A percentile compares a stretch with the other conserved stretches of the same genome.
These are phyloP conservation scores for Crocallis elinguaria DNA, from an alignment of 2,888 invertebrate genomes.

Conservation along the genomic window DNA sequence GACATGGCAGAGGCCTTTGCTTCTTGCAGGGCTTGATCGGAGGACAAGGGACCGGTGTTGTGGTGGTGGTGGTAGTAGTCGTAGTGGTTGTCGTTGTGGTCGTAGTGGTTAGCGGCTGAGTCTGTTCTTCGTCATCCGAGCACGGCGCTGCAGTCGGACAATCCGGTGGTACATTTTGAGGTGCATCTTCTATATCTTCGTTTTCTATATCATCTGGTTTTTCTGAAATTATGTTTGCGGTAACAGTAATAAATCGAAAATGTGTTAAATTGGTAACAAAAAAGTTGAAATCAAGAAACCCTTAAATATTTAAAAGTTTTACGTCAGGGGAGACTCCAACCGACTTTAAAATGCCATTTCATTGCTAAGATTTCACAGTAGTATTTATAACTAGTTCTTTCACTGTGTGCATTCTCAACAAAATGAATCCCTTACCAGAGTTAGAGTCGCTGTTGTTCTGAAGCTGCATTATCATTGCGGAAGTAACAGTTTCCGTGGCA, in stretches of 20 bases:
- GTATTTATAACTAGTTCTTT: no score
- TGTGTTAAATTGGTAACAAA: no score
- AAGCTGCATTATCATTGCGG: no score
- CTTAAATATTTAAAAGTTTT: no score
- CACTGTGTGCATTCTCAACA: no score
- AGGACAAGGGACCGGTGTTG: conserved; percentile 33
- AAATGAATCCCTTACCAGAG: no score
- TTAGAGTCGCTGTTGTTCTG: no score
- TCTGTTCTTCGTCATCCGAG: conserved; percentile 32
- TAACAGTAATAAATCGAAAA: no score
- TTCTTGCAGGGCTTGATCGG: conserved; percentile 16
- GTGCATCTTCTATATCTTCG: neutral
- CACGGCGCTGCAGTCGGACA: conserved; percentile 18
- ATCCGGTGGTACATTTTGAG: conserved; percentile 3
- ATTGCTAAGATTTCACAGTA: no score
- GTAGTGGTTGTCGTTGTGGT: conserved; percentile 32
- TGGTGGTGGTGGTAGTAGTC: conserved; percentile 13
- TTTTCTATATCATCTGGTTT: neutral
- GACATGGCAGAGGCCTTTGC: neutral
- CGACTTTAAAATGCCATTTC: no score
- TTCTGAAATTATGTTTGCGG: neutral
- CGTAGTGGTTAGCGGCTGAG: conserved; percentile 24
- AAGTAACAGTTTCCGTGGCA: neutral
- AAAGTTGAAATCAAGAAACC: no score
- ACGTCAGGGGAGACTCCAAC: no score